phyloP scores from a whole-genome alignment of 2,113 vertebrate genomes.

The Bujurquina vittata region DNA sequence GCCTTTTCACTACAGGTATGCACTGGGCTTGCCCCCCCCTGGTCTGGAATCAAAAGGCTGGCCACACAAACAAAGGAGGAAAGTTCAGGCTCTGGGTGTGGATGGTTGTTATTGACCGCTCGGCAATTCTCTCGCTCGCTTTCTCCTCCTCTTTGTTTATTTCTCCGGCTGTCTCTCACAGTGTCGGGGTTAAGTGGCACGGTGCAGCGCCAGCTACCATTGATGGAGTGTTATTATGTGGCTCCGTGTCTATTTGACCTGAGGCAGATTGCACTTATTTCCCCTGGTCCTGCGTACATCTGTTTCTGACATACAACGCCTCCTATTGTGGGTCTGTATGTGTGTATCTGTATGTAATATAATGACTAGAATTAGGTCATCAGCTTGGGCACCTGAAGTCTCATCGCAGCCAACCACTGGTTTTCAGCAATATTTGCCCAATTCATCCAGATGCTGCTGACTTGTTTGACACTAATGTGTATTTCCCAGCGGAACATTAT shows the following conservation, averaged over 20 bases:
- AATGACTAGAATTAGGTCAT: constrained; percentile 75
- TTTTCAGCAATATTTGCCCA: constrained; percentile 73
- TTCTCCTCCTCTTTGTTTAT: constrained; percentile 56
- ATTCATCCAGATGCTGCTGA: constrained; percentile 74
- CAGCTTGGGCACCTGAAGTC: constrained; percentile 68
- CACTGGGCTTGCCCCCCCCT: background rate
- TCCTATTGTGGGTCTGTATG: constrained; percentile 29
- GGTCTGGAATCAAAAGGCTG: constrained; percentile 63
- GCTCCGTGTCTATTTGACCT: constrained; percentile 79
- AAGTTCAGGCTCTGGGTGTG: constrained; percentile 62
- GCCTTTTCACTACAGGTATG: constrained; percentile 59
- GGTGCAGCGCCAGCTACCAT: constrained; percentile 46
- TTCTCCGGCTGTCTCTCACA: constrained; percentile 55
- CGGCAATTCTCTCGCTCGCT: constrained; percentile 28
- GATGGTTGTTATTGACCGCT: constrained; percentile 63
- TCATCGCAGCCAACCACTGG: constrained; percentile 52
- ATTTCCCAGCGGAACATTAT: constrained; percentile 64
- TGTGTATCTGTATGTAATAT: constrained; percentile 43
- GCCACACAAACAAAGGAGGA: constrained; percentile 58
- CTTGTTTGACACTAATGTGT: constrained; percentile 76
- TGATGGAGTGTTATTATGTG: constrained; percentile 81
- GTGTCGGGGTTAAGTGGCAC: constrained; percentile 75
- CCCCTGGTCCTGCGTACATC: constrained; percentile 72
- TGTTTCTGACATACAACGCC: constrained; percentile 66
- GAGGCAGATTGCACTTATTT: constrained; percentile 83